A percentile compares a stretch with the other conserved stretches of the same genome.
phyloP scores from a whole-genome alignment of 2,113 vertebrate genomes.

The Lasiurus cinereus region DNA sequence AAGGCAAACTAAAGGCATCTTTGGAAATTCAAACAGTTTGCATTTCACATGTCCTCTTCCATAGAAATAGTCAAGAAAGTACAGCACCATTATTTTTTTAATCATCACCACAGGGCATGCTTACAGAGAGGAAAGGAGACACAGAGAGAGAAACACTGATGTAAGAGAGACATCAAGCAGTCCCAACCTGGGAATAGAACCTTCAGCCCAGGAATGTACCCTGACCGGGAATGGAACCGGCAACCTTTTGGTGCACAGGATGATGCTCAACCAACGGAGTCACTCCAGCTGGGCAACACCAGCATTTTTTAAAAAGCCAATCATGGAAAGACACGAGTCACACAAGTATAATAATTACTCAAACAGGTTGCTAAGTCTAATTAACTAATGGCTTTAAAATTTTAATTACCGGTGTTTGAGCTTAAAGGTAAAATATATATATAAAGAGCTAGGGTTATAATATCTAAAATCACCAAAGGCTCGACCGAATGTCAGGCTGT shows the following conservation, averaged over 20 bases:
- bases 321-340: background rate
- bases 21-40: background rate
- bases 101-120: too few species aligned
- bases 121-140: too few species aligned
- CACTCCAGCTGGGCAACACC: too few species aligned
- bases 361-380: background rate
- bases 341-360: background rate
- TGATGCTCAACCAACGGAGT: too few species aligned
- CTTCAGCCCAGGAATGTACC: too few species aligned
- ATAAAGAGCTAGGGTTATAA: background rate
- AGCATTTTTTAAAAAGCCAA: background rate
- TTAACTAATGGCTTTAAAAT: constrained; percentile 8
- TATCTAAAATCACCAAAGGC: too few species aligned
- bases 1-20: background rate
- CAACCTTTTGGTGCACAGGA: too few species aligned
- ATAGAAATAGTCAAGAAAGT: constrained; percentile 8
- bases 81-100: background rate
- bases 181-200: too few species aligned
- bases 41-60: background rate
- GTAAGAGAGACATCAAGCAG: too few species aligned
- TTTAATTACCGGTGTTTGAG: background rate
- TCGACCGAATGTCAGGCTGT: too few species aligned
- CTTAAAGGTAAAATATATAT: background rate
- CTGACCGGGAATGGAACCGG: too few species aligned
- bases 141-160: too few species aligned